Base-by-base conservation (phyloP, 2,888 invertebrate genomes). In the Palloptera scutellata region DNA sequence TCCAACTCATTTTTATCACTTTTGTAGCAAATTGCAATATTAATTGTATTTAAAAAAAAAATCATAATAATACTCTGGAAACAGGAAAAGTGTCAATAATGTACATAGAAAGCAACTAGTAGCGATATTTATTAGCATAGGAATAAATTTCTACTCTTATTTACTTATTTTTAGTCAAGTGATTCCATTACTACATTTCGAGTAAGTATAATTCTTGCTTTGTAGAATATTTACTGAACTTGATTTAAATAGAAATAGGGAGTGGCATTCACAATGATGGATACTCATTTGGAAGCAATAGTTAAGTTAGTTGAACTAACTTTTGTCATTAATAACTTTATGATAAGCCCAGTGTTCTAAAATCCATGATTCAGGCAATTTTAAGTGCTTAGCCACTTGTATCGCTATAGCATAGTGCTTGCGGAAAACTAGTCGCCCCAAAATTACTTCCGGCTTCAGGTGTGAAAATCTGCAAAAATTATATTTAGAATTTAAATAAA, bases 301-400 rank as follows among this genome's bases (percentile, higher is more conserved):
- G n/a, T n/a, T 10, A 40, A 55, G 20, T 48, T 20, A 1, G 1
- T 41, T 54, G 1, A 42, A 72, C 72, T 64, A 73, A 85, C 85
- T 82, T 72, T 79, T 81, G 70, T 85, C 84, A 72, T 82, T 77
- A 43, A 83, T 80, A 79, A 96, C 96, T 89, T 97, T 97, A 80
- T 95, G 96, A 81, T 94, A 96, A 0, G 98, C 98, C 98, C 98
- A 98, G 81, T 97, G 96, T 13, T 95, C 94, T 43, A 98, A 86
- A 75, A 98, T 97, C 76, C 95, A 88, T 54, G 94, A 95, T 77
- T 96, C 94, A 1, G 93, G 91, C 68, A 97, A 86, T 79, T 93
- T 92, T 12, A 98, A 87, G 85, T 95, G 95, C 72, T 94, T 91
- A 0, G 97, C 95, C 69, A 97, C 93, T 85, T 93, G 91, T 60